phyloP scores from a whole-genome alignment of 2,888 invertebrate species.

The Plusia festucae region DNA sequence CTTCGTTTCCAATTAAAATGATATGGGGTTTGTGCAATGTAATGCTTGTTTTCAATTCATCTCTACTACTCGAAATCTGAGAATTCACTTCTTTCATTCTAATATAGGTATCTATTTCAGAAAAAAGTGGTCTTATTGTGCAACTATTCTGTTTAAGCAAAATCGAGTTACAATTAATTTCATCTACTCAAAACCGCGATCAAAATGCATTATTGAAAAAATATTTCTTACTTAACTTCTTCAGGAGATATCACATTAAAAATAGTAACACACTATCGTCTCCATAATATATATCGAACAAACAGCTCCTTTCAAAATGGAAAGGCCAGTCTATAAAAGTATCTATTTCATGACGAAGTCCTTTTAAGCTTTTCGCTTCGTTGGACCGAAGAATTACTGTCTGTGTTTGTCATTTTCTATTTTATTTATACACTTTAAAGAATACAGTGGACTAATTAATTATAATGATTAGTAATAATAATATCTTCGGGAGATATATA shows the following conservation, averaged over 20 bases:
- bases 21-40: too few species aligned
- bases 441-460: conserved; percentile 40
- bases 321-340: conserved; percentile 33
- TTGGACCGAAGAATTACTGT: conserved; percentile 70
- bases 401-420: conserved; percentile 58
- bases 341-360: conserved; percentile 51
- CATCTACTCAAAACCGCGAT: not conserved
- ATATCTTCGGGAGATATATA: too few species aligned
- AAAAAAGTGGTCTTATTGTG: too few species aligned
- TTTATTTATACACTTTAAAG: conserved; percentile 58
- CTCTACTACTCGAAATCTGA: too few species aligned
- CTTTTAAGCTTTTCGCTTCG: conserved; percentile 69
- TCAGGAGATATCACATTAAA: not conserved
- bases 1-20: too few species aligned
- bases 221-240: not conserved
- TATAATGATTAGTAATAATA: too few species aligned
- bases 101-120: too few species aligned
- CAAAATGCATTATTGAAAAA: not conserved
- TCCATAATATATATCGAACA: not conserved
- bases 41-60: too few species aligned
- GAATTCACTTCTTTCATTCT: too few species aligned
- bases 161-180: too few species aligned
- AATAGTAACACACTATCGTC: not conserved
- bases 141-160: too few species aligned
- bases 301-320: conserved; percentile 22